Conservation (phyloP, 1,140 invertebrate genomes). For the Dreissena polymorpha region DNA sequence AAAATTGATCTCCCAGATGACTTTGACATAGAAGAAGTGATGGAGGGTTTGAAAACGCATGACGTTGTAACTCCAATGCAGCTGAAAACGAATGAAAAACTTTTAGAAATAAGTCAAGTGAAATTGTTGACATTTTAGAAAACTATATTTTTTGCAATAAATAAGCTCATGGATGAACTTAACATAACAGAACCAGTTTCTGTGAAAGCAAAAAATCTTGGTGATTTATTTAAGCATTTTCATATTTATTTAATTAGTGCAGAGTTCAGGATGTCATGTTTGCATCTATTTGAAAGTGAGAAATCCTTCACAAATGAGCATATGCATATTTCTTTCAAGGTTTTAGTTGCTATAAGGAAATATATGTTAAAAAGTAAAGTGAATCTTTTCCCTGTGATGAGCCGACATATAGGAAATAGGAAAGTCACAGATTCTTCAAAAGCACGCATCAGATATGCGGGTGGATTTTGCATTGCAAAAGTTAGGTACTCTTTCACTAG, state of each 20-base stretch:
- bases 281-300: slow-evolving; percentile 20
- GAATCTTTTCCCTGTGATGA: not conserved
- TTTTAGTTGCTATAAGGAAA: slow-evolving; percentile 15
- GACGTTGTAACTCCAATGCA: not conserved
- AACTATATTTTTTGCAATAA: slow-evolving; percentile 1
- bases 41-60: not conserved
- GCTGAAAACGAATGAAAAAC: slow-evolving; percentile 1
- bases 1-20: slow-evolving; percentile 13
- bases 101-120: not conserved
- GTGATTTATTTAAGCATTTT: not conserved
- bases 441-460: slow-evolving; percentile 19
- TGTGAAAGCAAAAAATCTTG: not conserved
- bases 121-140: not conserved
- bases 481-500: not conserved
- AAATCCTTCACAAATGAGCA: slow-evolving; percentile 15
- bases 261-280: slow-evolving; percentile 2
- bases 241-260: not conserved
- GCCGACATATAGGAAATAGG: not conserved
- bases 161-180: not conserved
- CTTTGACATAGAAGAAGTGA: slow-evolving; percentile 4
- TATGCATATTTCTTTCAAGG: slow-evolving; percentile 12
- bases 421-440: slow-evolving; percentile 10
- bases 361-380: slow-evolving; percentile 15
- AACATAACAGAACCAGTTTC: not conserved
- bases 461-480: slow-evolving; percentile 20